Conservation (phyloP, 1,140 invertebrate species). For the Triops cancriformis region DNA sequence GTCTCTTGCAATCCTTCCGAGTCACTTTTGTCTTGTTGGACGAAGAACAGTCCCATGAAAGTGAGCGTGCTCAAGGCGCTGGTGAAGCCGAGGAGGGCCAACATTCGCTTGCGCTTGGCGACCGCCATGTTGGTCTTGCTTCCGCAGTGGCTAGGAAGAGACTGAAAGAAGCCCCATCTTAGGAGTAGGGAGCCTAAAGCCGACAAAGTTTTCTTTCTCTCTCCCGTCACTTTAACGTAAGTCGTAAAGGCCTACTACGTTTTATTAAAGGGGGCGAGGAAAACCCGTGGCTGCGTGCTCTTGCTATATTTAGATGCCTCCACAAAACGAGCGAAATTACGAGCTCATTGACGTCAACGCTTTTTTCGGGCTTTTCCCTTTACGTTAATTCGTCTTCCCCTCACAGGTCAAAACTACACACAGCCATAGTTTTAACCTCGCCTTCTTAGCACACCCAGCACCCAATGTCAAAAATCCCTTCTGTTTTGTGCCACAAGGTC, state of each 20-base stretch:
- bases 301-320: background rate
- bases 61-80: background rate
- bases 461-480: too few species aligned
- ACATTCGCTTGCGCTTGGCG: background rate
- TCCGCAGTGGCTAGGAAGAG: background rate
- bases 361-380: background rate
- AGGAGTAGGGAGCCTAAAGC: too few species aligned
- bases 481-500: too few species aligned
- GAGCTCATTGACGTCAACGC: conserved; percentile 3
- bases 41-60: background rate
- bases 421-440: too few species aligned
- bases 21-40: background rate
- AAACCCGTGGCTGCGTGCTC: background rate
- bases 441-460: too few species aligned
- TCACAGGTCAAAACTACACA: background rate
- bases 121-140: too few species aligned
- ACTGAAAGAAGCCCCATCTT: background rate
- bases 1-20: background rate
- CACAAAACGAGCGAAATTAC: background rate
- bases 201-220: too few species aligned
- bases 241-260: background rate
- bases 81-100: background rate
- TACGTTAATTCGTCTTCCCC: background rate
- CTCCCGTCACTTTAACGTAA: background rate
- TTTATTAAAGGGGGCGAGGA: background rate